Base-by-base conservation (phyloP, 2,113 vertebrate species). In the Python bivittatus region DNA sequence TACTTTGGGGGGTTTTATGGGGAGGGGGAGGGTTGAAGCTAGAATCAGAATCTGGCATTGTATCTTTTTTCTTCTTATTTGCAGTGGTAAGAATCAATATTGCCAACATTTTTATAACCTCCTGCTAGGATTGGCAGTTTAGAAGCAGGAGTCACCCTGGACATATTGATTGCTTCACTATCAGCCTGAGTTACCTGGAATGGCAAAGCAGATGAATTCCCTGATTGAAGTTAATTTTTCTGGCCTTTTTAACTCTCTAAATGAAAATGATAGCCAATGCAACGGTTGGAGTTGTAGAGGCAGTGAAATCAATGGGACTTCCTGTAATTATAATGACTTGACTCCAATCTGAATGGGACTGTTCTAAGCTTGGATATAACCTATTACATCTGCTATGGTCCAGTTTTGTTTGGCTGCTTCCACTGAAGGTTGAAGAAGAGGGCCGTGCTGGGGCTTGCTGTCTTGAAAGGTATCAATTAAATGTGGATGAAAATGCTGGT, bases 31-130 rank as follows among this genome's bases (percentile, higher is more conserved):
- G 33, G 17, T 42, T 91, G 96, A 96, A 92, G 86, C 54, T 92
- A 96, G 92, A 94, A 92, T 79, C 88, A 90, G 68, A 92, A 90
- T 86, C 2, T 0, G 93, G 94, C 91, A 93, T 90, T 90, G 91
- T 94, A 48, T 88, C 94, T 91, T 20, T 92, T 79, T 90, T 33
- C 92, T 96, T 94, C 88, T 96, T 79, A 95, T 95, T 95, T 96
- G 92, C 94, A 79, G 93, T 58, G 92, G 94, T 38, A 94, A 86
- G 91, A 91, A 94, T 91, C 88, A 89, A 93, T 91, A 61, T 33
- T 89, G 25, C 9, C 93, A 79, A 79, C 83, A 20, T 91, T 86
- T 92, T 88, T 86, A 85, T 42, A 60, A 25, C 44, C 84, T 33
- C 44, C 94, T 94, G 22, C 8, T 58, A 96, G 93, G 90, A 93